phyloP scores from a whole-genome alignment of 2,797 vertebrate genomes.

The Hemibagrus guttatus region DNA sequence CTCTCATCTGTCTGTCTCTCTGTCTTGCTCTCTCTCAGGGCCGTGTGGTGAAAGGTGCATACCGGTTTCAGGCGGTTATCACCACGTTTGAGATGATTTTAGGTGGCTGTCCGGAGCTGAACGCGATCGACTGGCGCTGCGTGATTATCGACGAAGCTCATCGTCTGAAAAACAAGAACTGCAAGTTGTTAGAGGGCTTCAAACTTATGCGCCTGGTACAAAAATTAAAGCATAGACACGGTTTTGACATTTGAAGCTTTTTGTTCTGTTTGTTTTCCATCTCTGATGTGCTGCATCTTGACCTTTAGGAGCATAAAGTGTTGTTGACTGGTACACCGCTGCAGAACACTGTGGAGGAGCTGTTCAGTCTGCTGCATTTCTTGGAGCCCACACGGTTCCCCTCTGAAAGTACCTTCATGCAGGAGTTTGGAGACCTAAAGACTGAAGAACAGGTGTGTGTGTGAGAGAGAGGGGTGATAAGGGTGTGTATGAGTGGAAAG shows the following conservation, averaged over 20 bases:
- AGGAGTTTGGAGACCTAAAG: constrained; percentile 98
- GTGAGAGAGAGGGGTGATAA: background rate
- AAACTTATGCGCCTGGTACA: constrained; percentile 96
- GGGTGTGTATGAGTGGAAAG: background rate
- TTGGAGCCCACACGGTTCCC: constrained; percentile 92
- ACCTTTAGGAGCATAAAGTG: constrained; percentile 91
- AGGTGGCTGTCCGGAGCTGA: constrained; percentile 94
- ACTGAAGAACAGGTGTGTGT: constrained; percentile 91
- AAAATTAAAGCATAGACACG: background rate
- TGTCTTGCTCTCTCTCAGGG: constrained; percentile 70
- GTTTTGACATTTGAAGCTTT: background rate
- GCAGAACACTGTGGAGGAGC: constrained; percentile 98
- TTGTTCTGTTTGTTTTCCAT: background rate
- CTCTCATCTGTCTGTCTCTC: background rate
- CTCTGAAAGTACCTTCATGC: constrained; percentile 95
- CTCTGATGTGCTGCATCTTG: constrained; percentile 18
- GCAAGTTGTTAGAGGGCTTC: constrained; percentile 96
- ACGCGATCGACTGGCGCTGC: constrained; percentile 96
- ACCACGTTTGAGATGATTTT: constrained; percentile 99
- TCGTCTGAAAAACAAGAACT: constrained; percentile 98
- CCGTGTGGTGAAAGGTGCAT: constrained; percentile 84
- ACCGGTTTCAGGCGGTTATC: constrained; percentile 95
- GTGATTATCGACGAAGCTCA: constrained; percentile 98
- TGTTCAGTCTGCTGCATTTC: constrained; percentile 97
- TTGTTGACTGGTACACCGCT: constrained; percentile 96